Base-by-base conservation (phyloP, 2,797 vertebrate genomes). In the Argya squamiceps region DNA sequence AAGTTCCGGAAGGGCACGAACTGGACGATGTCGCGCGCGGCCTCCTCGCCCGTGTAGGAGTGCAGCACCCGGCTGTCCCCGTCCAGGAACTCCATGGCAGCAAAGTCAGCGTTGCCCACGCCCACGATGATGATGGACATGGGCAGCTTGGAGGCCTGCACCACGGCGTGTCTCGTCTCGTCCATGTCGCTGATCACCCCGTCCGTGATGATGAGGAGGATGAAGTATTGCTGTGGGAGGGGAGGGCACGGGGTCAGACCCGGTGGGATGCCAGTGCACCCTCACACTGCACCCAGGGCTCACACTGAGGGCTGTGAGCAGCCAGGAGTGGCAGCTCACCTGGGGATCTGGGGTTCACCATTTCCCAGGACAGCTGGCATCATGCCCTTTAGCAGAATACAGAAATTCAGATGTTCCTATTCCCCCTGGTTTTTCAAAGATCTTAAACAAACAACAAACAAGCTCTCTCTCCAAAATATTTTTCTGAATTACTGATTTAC, bases 101-200 rank as follows among this genome's bases (percentile, higher is more conserved):
- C 98, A 0, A 99, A 99, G 98, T 99, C 99, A 0, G 99, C 99
- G 0, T 99, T 99, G 90, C 99, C 99, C 69, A 99, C 99, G 0
- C 99, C 99, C 3, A 99, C 99, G 39, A 99, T 99, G 96, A 99
- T 99, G 96, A 99, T 99, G 93, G 99, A 99, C 99, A 99, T 99
- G 94, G 99, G 99, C 88, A 99, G 97, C 97, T 99, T 99, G 74
- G 99, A 99, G 0, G 99, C 99, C 97, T 99, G 98, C 6, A 99
- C 99, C 59, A 99, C 98, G 0, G 99, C 99, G 0, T 99, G 98
- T 5, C 99, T 97, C 0, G 99, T 99, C 98, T 99, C 99, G 1
- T 99, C 99, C 99, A 99, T 99, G 97, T 99, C 99, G 1, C 99
- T 99, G 98, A 99, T 99, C 96, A 99, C 99, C 0, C 99, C 99